Evolutionary conservation across 2,797 vertebrate species (phyloP), one percentile per base, ranked within the genome.

Genomic region (Tragopan temminckii): DNA sequence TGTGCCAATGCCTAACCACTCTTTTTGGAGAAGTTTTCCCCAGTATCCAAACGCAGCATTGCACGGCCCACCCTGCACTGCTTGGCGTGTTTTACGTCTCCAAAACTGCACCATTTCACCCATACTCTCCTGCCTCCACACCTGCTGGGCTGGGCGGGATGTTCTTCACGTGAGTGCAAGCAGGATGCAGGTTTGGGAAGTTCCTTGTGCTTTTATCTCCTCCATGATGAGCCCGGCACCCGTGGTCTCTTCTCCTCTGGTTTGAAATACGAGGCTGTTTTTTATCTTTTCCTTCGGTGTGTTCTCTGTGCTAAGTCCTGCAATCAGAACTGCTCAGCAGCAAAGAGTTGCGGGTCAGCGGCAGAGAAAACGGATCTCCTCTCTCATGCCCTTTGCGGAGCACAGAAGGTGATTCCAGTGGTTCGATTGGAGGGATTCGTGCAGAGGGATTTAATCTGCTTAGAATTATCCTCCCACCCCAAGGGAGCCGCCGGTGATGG

Each of bases 21-120:
- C 50, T 9, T 15, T 15, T 9, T 52, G 25, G 25, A 52, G 50
- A 52, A 50, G 48, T 8, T 29, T 29, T 29, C 29, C 50, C 8
- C 50, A 27, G 1, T 16, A 27, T 16, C 50, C 50, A 29, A 52
- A 52, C 25, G 9, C 50, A 29, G 50, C 25, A 62, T 14, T 5
- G 0, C 0, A 0, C 38, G 70, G 55, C 78, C 55, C 29, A 75
- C 40, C 84, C 87, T 11, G 77, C 36, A 57, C 77, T 2, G 0
- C 1, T 5, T 64, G 18, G 35, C 46, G 63, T 69, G 82, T 85
- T 93, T 16, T 89, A 63, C 21, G 36, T 63, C 84, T 79, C 35
- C 6, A 1, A 42, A 19, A 67, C 38, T 59, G 64, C 46, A 42
- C 35, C 35, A 66, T 9, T 7, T 84, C 35, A 17, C 59, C 59